Conservation (phyloP, 2,888 invertebrate species). For the Chloromyia formosa region DNA sequence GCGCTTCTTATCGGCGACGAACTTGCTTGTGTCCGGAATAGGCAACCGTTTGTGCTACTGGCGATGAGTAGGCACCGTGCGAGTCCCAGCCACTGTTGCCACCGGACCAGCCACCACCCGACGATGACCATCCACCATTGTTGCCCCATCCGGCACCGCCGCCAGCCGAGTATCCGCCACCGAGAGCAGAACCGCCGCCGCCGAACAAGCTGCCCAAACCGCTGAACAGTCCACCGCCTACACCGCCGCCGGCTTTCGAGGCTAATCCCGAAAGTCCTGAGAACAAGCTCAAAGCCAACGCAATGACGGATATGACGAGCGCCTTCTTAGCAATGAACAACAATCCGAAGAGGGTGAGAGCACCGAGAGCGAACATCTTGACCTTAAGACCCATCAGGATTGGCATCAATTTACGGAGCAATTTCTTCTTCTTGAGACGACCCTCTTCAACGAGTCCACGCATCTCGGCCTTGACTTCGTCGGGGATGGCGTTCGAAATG, state of each 20-base stretch:
- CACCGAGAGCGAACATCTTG: slow-evolving; percentile 68
- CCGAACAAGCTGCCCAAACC: slow-evolving; percentile 56
- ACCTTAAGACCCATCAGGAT: slow-evolving; percentile 69
- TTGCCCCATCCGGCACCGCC: slow-evolving; percentile 55
- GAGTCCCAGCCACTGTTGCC: slow-evolving; percentile 61
- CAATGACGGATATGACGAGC: slow-evolving; percentile 68
- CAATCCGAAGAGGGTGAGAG: slow-evolving; percentile 68
- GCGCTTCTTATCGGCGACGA: slow-evolving; percentile 49
- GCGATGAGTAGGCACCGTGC: slow-evolving; percentile 66
- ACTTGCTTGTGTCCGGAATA: slow-evolving; percentile 66
- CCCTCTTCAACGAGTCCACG: slow-evolving; percentile 69
- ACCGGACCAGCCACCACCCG: slow-evolving; percentile 50
- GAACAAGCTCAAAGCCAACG: slow-evolving; percentile 69
- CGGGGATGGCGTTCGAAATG: slow-evolving; percentile 67
- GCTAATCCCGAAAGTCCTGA: slow-evolving; percentile 60
- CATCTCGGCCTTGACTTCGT: slow-evolving; percentile 67
- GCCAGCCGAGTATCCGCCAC: slow-evolving; percentile 55
- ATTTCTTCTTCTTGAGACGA: slow-evolving; percentile 67
- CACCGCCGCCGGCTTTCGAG: slow-evolving; percentile 57
- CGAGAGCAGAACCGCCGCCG: slow-evolving; percentile 55
- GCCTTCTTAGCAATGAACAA: slow-evolving; percentile 73
- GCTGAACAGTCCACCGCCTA: slow-evolving; percentile 52
- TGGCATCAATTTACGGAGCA: slow-evolving; percentile 68
- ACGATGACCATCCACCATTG: slow-evolving; percentile 50
- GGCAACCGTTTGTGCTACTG: slow-evolving; percentile 66